Conservation (phyloP, 2,888 invertebrate genomes). For the Lithodes maja region DNA sequence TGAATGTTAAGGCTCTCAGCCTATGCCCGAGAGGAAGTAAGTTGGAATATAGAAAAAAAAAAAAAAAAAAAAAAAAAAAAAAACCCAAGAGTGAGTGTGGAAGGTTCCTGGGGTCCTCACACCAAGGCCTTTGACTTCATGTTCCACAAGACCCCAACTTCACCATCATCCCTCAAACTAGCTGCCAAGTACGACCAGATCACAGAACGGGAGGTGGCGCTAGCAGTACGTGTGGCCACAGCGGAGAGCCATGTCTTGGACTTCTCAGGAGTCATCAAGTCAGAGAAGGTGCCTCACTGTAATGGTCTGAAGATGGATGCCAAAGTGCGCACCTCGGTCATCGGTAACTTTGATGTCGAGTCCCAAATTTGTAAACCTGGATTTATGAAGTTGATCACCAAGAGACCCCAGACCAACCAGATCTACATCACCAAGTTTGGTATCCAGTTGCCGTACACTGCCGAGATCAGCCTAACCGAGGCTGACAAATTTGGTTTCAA, state of each 20-base stretch:
- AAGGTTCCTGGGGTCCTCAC: constrained; percentile 18
- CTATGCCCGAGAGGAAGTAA: no score
- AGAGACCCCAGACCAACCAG: background rate
- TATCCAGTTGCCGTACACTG: constrained; percentile 17
- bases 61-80: no score
- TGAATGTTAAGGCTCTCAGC: no score
- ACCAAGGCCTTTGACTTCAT: constrained; percentile 29
- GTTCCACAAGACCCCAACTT: constrained; percentile 26
- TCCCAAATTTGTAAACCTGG: constrained; percentile 35
- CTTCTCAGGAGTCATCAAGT: constrained; percentile 37
- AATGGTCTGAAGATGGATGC: constrained; percentile 28
- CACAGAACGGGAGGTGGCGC: background rate
- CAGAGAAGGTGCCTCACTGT: constrained; percentile 2
- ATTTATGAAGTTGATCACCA: constrained; percentile 16
- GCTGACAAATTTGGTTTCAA: background rate
- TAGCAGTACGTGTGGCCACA: constrained; percentile 9
- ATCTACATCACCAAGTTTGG: constrained; percentile 33
- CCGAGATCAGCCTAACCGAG: constrained; percentile 15
- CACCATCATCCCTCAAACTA: background rate
- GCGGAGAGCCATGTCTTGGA: constrained; percentile 13
- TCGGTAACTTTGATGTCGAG: constrained; percentile 17
- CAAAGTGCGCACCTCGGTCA: background rate
- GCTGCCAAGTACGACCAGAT: constrained; percentile 24
- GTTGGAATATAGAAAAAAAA: no score
- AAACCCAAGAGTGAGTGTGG: constrained; percentile 24